Conservation (phyloP, 2,888 invertebrate species). For the Meiosimyza decipiens region DNA sequence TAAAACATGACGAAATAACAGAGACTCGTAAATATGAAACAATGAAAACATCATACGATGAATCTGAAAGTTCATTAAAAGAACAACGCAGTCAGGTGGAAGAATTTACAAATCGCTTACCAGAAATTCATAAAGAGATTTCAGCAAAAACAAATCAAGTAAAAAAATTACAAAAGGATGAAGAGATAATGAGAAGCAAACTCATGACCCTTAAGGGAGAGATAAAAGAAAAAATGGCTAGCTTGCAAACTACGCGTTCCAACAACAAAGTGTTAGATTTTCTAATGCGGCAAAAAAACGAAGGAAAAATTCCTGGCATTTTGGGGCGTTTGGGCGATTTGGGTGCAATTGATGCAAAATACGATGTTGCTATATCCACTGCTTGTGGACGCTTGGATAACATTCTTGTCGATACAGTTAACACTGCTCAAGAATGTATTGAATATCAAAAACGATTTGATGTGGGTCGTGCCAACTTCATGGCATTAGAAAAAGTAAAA, state of each 20-base stretch:
- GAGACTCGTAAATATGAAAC: slow-evolving; percentile 63
- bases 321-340: slow-evolving; percentile 94
- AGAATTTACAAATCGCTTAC: slow-evolving; percentile 70
- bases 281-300: slow-evolving; percentile 83
- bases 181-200: slow-evolving; percentile 66
- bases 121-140: slow-evolving; percentile 67
- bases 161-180: slow-evolving; percentile 57
- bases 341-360: slow-evolving; percentile 91
- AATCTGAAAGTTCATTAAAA: slow-evolving; percentile 71
- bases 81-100: slow-evolving; percentile 75
- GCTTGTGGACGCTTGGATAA: slow-evolving; percentile 91
- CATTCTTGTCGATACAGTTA: slow-evolving; percentile 89
- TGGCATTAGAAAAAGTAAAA: slow-evolving; percentile 87
- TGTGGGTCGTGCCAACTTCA: slow-evolving; percentile 87
- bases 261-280: slow-evolving; percentile 79
- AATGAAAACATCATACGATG: slow-evolving; percentile 57
- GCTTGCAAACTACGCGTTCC: slow-evolving; percentile 78
- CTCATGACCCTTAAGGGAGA: slow-evolving; percentile 56
- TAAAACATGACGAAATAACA: slow-evolving; percentile 66
- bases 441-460: slow-evolving; percentile 80
- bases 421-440: slow-evolving; percentile 87
- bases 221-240: slow-evolving; percentile 77
- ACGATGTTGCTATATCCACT: slow-evolving; percentile 96
- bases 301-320: slow-evolving; percentile 85
- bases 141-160: slow-evolving; percentile 62